Evolutionary conservation across 2,888 invertebrate species (phyloP).

Genomic region (Amphimallon solstitiale): DNA sequence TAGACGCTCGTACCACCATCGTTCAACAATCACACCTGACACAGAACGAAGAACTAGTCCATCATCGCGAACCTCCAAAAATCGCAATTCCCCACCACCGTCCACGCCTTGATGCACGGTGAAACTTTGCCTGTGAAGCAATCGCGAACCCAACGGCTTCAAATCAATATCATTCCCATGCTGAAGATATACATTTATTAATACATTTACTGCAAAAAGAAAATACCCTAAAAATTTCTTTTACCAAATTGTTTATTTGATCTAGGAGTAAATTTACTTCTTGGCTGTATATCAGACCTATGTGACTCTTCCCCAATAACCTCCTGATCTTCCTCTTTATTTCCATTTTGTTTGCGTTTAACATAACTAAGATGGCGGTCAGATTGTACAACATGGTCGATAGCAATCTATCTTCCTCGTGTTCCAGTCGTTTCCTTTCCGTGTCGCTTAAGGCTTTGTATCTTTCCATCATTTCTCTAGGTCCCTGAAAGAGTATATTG

Average conservation of each 20-base stretch:
- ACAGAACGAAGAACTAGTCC: slow-evolving; percentile 86
- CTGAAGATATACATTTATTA: slow-evolving; percentile 64
- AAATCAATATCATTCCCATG: slow-evolving; percentile 98
- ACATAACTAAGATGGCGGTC: slow-evolving; percentile 94
- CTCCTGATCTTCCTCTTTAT: slow-evolving; percentile 88
- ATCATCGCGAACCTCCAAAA: slow-evolving; percentile 96
- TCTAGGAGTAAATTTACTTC: slow-evolving; percentile 97
- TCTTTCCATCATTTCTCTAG: slow-evolving; percentile 98
- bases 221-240: slow-evolving; percentile 51
- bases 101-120: slow-evolving; percentile 97
- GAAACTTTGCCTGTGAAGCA: slow-evolving; percentile 96
- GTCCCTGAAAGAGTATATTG: slow-evolving; percentile 68
- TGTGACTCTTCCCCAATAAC: slow-evolving; percentile 96
- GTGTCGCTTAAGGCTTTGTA: slow-evolving; percentile 93
- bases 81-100: slow-evolving; percentile 86
- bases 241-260: slow-evolving; percentile 91
- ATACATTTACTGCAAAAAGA: not conserved
- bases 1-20: slow-evolving; percentile 99
- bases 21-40: slow-evolving; percentile 86
- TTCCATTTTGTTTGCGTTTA: slow-evolving; percentile 86
- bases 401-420: slow-evolving; percentile 95
- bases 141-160: slow-evolving; percentile 93
- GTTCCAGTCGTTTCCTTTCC: slow-evolving; percentile 92
- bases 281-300: slow-evolving; percentile 96
- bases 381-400: slow-evolving; percentile 97